Base-by-base conservation (phyloP, 2,797 vertebrate genomes). In the Acipenser ruthenus region DNA sequence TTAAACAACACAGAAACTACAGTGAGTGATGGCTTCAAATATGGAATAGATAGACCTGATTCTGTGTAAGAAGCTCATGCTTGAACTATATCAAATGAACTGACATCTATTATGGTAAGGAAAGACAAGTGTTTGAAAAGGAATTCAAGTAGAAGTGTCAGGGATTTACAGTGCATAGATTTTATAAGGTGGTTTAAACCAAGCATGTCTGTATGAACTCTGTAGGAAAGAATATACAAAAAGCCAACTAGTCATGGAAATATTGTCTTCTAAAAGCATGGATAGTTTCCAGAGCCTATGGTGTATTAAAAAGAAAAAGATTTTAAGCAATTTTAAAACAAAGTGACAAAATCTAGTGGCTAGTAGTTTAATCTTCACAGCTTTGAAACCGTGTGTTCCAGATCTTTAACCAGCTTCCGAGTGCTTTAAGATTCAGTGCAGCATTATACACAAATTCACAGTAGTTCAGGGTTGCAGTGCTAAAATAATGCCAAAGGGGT, bases 101-200 rank as follows among this genome's bases (percentile, higher is more conserved):
- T 95, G 93, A 96, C 94, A 94, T 96, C 95, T 94, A 95, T 96
- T 96, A 97, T 92, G 93, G 92, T 93, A 93, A 95, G 91, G 91
- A 94, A 94, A 96, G 95, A 96, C 93, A 93, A 93, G 93, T 91
- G 93, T 96, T 96, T 95, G 93, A 96, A 96, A 93, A 87, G 81
- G 86, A 90, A 92, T 94, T 92, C 93, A 93, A 95, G 95, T 93
- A 90, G 91, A 95, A 93, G 92, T 95, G 93, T 94, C 94, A 93
- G 92, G 37, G 92, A 91, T 93, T 94, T 94, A 92, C 90, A 89
- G 88, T 90, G 88, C 86, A 91, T 88, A 90, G 89, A 68, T 94
- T 94, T 97, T 96, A 95, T 95, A 97, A 96, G 94, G 93, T 94
- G 91, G 93, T 93, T 96, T 92, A 94, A 96, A 92, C 89, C 92